These are phyloP conservation scores for Otocyon megalotis DNA, from an alignment of 2,113 vertebrate species.

Conservation along the genomic window DNA sequence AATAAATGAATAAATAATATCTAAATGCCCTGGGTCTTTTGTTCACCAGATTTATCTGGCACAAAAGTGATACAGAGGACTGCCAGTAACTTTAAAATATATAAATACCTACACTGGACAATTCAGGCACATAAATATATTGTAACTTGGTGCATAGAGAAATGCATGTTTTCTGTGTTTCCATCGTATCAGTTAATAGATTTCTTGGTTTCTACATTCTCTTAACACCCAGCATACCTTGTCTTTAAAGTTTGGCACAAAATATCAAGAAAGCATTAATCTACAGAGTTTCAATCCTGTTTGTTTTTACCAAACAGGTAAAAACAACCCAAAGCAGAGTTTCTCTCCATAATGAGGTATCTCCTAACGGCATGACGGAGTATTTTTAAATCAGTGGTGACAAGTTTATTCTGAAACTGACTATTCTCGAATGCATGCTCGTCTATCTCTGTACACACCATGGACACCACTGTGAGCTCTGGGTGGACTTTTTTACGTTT, in stretches of 20 bases:
- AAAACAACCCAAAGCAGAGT: conserved; percentile 43
- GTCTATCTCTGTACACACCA: not conserved
- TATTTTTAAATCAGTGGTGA: conserved; percentile 41
- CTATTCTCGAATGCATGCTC: not conserved
- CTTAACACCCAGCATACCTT: not conserved
- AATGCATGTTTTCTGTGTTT: conserved; percentile 65
- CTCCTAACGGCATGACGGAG: not conserved
- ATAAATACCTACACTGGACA: conserved; percentile 67
- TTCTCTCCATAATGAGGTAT: conserved; percentile 51
- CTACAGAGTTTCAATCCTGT: conserved; percentile 14
- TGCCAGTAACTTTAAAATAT: conserved; percentile 50
- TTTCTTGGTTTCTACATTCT: conserved; percentile 41
- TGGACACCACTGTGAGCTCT: not conserved
- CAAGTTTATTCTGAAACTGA: not conserved
- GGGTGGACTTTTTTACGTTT: conserved; percentile 12
- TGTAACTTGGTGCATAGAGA: conserved; percentile 18
- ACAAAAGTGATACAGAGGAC: not conserved
- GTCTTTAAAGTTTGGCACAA: not conserved
- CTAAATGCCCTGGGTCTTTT: conserved; percentile 21
- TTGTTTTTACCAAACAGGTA: not conserved
- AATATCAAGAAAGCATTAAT: conserved; percentile 38
- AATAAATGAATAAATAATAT: conserved; percentile 77
- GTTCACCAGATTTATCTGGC: conserved; percentile 39
- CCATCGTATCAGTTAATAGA: not conserved
- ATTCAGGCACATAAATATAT: conserved; percentile 63